Evolutionary conservation across 2,888 invertebrate genomes (phyloP), one percentile per base, ranked within the genome.

Genomic region (Oxystoma pomonae): DNA sequence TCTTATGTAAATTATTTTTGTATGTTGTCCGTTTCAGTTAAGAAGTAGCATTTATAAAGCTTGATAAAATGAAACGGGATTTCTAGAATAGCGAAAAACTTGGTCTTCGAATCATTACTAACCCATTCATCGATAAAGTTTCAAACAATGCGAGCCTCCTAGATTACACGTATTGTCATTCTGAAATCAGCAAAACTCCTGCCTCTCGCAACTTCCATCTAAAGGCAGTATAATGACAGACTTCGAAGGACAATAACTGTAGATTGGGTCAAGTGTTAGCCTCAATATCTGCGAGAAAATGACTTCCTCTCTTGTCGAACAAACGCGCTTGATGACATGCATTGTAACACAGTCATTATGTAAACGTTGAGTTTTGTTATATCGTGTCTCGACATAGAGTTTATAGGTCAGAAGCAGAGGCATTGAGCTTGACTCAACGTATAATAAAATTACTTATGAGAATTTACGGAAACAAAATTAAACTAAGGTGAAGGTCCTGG

Each of bases 291-390:
- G 73, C 74, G 76, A 75, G 73, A 74, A 78, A 78, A 77, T 77
- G 76, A 78, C 78, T 79, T 78, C 78, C 78, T 77, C 74, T 72
- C 72, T 73, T 35, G 35, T 35, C 35, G 79, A 78, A 78, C 78
- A 79, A 78, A 77, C 74, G 74, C 68, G 74, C 73, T 75, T 79
- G 78, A 79, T 79, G 78, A 78, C 77, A 77, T 74, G 76, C 75
- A 77, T 78, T 78, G 77, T 78, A 74, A 72, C 77, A 72, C 75
- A 73, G 77, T 78, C 78, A 78, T 78, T 79, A 78, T 77, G 76
- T 78, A 77, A 78, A 77, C 76, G 78, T 73, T 74, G 73, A 72
- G 73, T 75, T 75, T 77, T 77, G 77, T 77, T 76, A 75, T 76
- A 72, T 71, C 70, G 69, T 70, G 68, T 68, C 70, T 71, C 69